Evolutionary conservation across 2,113 vertebrate species (phyloP).

Genomic region (Sminthopsis crassicaudata): DNA sequence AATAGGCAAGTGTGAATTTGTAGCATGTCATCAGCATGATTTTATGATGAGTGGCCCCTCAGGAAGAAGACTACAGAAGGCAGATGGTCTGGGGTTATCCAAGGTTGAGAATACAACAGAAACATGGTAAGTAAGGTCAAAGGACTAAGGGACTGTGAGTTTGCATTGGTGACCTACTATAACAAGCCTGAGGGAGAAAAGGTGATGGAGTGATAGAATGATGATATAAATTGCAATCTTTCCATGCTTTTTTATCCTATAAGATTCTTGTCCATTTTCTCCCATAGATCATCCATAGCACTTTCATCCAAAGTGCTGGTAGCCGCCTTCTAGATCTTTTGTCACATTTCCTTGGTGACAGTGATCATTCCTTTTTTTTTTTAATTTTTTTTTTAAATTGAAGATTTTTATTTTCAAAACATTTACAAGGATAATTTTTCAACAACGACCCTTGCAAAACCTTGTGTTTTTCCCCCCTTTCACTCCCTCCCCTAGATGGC

Average conservation of each 20-base stretch:
- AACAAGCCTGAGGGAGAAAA: background rate
- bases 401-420: too few species aligned
- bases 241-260: background rate
- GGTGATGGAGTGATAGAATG: background rate
- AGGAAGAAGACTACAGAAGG: background rate
- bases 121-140: background rate
- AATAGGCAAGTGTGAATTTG: background rate
- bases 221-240: background rate
- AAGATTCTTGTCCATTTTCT: background rate
- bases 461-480: too few species aligned
- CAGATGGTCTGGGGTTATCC: background rate
- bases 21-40: background rate
- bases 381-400: too few species aligned
- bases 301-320: background rate
- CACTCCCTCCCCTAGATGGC: too few species aligned
- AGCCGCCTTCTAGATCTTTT: background rate
- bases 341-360: background rate
- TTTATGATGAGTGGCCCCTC: background rate
- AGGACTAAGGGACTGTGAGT: background rate
- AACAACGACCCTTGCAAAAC: too few species aligned
- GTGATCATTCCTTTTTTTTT: background rate
- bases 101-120: background rate
- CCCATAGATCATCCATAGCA: background rate
- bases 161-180: background rate
- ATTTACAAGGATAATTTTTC: too few species aligned